These are phyloP conservation scores for Xenus cinereus DNA, from an alignment of 2,113 vertebrate species.

Conservation along the genomic window DNA sequence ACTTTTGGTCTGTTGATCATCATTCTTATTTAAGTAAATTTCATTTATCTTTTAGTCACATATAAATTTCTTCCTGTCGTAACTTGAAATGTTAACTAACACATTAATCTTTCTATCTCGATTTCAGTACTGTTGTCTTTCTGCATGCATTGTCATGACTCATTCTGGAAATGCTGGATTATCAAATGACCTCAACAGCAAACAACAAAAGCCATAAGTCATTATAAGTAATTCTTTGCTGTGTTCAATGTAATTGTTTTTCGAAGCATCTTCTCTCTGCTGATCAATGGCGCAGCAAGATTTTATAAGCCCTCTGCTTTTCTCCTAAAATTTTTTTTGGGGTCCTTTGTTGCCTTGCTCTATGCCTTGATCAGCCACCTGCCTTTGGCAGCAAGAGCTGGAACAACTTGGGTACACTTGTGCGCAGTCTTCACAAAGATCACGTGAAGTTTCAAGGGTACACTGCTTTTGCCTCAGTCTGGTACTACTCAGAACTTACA, in stretches of 20 bases:
- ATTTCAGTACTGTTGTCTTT: background rate
- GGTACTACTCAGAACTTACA: background rate
- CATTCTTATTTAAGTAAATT: background rate
- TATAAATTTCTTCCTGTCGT: background rate
- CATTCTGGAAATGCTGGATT: background rate
- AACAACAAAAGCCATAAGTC: background rate
- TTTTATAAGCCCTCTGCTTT: background rate
- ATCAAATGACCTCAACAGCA: background rate
- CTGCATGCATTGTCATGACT: background rate
- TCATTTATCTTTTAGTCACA: background rate
- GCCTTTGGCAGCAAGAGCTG: background rate
- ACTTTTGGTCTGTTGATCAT: background rate
- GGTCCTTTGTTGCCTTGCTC: background rate
- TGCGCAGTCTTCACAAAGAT: background rate
- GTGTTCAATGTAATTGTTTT: background rate
- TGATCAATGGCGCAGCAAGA: background rate
- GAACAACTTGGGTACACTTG: background rate
- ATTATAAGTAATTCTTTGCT: background rate
- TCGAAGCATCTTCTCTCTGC: background rate
- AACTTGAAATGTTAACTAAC: background rate
- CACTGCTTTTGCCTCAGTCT: background rate
- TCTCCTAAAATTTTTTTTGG: background rate
- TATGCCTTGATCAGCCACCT: background rate
- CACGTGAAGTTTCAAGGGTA: accelerated
- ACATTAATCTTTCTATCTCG: background rate